Percentiles rank a stretch among this genome's conserved stretches.
Evolutionary conservation across 2,113 vertebrate genomes (phyloP).

Genomic region (Balaenoptera acutorostrata): DNA sequence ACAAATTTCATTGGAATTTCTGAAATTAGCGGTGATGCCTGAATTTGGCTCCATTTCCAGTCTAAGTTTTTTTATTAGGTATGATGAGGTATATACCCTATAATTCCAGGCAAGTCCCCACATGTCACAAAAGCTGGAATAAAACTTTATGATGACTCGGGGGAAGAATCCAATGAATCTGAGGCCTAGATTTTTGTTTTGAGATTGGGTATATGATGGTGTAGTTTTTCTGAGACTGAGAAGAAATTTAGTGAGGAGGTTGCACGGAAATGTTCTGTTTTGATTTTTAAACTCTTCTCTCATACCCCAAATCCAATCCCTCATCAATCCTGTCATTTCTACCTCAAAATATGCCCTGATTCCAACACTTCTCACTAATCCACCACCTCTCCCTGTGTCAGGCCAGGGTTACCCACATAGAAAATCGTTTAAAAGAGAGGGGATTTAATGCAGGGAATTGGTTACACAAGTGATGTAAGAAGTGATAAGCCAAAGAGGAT

Average conservation of each 20-base stretch:
- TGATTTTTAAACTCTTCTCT: neutral
- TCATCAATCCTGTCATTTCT: conserved; percentile 7
- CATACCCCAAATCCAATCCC: neutral
- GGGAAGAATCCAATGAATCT: neutral
- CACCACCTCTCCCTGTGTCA: neutral
- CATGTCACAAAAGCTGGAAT: neutral
- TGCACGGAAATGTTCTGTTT: neutral
- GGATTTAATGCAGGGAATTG: neutral
- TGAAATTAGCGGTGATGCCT: neutral
- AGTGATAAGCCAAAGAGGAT: neutral
- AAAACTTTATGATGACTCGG: neutral
- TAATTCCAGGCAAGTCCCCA: neutral
- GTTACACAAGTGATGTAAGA: neutral
- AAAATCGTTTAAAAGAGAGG: neutral
- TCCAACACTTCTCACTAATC: neutral
- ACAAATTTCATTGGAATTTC: conserved; percentile 23
- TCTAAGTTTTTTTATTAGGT: neutral
- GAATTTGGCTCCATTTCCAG: conserved; percentile 17
- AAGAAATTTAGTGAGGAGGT: neutral
- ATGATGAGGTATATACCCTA: neutral
- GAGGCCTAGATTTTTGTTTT: neutral
- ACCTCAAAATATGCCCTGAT: neutral
- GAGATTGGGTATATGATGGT: neutral
- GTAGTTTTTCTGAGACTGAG: neutral
- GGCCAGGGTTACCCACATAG: neutral